A percentile compares a stretch with the other conserved stretches of the same genome.
Evolutionary conservation across 2,888 invertebrate genomes (phyloP).

Genomic region (Acanthopleura granulata): DNA sequence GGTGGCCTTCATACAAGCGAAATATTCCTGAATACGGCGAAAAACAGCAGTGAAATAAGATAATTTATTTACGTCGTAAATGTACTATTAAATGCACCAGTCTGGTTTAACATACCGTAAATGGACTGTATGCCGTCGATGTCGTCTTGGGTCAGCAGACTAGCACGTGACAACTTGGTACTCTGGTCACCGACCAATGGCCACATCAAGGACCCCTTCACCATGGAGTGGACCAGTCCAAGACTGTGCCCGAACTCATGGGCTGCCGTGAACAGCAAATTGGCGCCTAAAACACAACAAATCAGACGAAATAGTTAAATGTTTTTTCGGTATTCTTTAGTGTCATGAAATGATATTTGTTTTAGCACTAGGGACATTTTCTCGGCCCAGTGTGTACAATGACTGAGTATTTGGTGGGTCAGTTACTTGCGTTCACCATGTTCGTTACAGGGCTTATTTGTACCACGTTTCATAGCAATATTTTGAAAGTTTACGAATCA

Average conservation of each 20-base stretch:
- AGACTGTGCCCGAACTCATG: slow-evolving; percentile 27
- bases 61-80: too few species aligned
- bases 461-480: too few species aligned
- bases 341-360: not conserved
- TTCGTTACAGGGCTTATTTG: too few species aligned
- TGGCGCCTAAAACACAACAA: slow-evolving; percentile 13
- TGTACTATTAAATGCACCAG: too few species aligned
- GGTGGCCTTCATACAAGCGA: too few species aligned
- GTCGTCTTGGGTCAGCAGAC: slow-evolving; percentile 20
- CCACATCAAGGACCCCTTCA: slow-evolving; percentile 22
- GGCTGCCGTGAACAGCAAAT: slow-evolving; percentile 22
- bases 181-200: slow-evolving; percentile 9
- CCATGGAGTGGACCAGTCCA: slow-evolving; percentile 23
- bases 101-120: slow-evolving; percentile 15
- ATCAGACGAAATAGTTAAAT: not conserved
- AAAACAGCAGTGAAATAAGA: too few species aligned
- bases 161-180: not conserved
- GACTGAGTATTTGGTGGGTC: too few species aligned
- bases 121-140: slow-evolving; percentile 24
- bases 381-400: too few species aligned
- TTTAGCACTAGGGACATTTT: too few species aligned
- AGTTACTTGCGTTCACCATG: too few species aligned
- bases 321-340: not conserved
- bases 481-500: too few species aligned
- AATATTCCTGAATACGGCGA: too few species aligned